phyloP scores from a whole-genome alignment of 2,797 vertebrate species.

The Lemur catta region DNA sequence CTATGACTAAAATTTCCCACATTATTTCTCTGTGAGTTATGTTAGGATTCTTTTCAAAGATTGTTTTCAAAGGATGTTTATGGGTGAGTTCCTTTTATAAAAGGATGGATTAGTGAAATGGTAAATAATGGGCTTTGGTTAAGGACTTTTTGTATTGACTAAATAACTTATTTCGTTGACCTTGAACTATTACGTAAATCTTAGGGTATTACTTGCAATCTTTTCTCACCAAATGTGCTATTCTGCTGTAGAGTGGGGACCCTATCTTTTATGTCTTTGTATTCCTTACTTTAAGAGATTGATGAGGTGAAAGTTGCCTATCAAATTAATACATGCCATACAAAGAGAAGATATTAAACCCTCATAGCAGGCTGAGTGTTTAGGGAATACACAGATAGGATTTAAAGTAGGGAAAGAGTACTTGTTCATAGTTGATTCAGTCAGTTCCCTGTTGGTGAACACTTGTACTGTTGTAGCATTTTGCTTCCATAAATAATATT shows the following conservation, averaged over 20 bases:
- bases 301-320: neutral
- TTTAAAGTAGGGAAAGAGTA: neutral
- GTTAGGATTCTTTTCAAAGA: neutral
- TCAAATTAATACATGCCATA: neutral
- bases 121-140: neutral
- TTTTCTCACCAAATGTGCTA: neutral
- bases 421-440: neutral
- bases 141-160: neutral
- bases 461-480: neutral
- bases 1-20: neutral
- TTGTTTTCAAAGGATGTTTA: constrained; percentile 21
- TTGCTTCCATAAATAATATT: neutral
- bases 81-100: neutral
- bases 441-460: neutral
- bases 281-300: neutral
- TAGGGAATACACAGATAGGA: neutral
- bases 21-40: neutral
- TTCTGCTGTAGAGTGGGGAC: neutral
- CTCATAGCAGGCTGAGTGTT: neutral
- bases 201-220: neutral
- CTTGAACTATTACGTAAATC: neutral
- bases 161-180: neutral
- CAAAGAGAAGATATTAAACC: neutral
- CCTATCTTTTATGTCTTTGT: neutral
- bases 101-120: neutral